Evolutionary conservation across 2,888 invertebrate genomes (phyloP).

Genomic region (Brachylomia viminalis): DNA sequence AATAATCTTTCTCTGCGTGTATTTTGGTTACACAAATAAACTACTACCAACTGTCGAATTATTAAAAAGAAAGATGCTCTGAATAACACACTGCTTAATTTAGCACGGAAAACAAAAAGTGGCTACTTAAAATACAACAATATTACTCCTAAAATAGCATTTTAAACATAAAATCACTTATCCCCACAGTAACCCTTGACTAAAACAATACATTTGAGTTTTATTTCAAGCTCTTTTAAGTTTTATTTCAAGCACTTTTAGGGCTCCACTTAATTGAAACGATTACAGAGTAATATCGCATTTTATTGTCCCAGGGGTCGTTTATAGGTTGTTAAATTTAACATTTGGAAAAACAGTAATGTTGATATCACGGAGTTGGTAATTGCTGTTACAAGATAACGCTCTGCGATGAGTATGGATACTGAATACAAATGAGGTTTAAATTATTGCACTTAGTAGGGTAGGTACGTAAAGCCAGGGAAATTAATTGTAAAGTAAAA

Average conservation of each 20-base stretch:
- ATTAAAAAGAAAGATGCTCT: too few species aligned
- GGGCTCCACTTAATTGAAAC: slow-evolving; percentile 68
- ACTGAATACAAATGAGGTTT: slow-evolving; percentile 42
- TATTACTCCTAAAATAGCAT: neutral
- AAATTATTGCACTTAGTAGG: slow-evolving; percentile 1
- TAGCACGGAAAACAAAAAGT: neutral
- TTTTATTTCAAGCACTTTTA: slow-evolving; percentile 20
- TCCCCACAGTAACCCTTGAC: slow-evolving; percentile 38
- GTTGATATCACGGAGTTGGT: slow-evolving; percentile 45
- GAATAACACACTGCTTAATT: too few species aligned
- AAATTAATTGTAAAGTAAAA: too few species aligned
- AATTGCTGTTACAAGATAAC: slow-evolving; percentile 41
- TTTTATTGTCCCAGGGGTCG: slow-evolving; percentile 52
- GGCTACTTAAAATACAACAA: neutral
- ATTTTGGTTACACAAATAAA: too few species aligned
- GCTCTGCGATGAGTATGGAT: slow-evolving; percentile 1
- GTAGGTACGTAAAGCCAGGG: too few species aligned
- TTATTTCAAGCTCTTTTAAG: slow-evolving; percentile 42
- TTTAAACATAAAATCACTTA: slow-evolving; percentile 35
- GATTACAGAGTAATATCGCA: slow-evolving; percentile 60
- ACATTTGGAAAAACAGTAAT: slow-evolving; percentile 63
- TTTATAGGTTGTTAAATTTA: slow-evolving; percentile 64
- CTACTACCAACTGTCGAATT: too few species aligned
- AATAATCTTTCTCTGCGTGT: too few species aligned
- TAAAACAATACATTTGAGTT: slow-evolving; percentile 48